Evolutionary conservation across 1,140 invertebrate species (phyloP), one percentile per base, ranked within the genome.

Genomic region (Drosophila auraria): DNA sequence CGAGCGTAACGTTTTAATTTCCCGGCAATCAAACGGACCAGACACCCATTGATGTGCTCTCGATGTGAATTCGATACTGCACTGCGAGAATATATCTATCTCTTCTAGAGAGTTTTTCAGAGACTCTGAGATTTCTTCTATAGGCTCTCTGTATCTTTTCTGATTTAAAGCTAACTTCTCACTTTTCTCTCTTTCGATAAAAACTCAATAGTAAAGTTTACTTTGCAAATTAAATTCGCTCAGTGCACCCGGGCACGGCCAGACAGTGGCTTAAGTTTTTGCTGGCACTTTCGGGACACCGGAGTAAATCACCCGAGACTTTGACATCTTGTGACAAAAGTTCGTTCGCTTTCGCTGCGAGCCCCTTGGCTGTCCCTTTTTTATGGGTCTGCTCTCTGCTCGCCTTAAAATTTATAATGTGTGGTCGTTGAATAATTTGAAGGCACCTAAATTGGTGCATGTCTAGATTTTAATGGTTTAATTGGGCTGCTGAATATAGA

Each of bases 1-100:
- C 76, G 68, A 90, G 87, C 86, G 86, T 90, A 90, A 90, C 86
- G 86, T 90, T 90, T 90, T 90, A 90, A 90, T 90, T 90, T 90
- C 86, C 79, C 69, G 87, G 86, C 86, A 90, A 90, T 90, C 86
- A 90, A 90, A 90, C 74, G 63, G 38, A 80, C 47, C 76, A 83
- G 82, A 82, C 83, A 87, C 83, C 78, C 84, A 83, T 57, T 50
- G 33, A 71, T 68, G 40, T 15, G n/a, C 27, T 70, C 40, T 40
- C 30, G 50, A 20, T 20, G 20, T 20, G 20, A 71, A 54, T 56
- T 47, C 23, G 63, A 69, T 7, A 40, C 14, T 53, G 30, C 68
- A 69, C 68, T 47, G 20, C 0, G 17, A 80, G 27, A 68, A 45
- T 59, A 25, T 5, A 11, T 20, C 1, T 23, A 14, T 27, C 5